A percentile compares a stretch with the other conserved stretches of the same genome.
These are phyloP conservation scores for Dendronephthya gigantea DNA, from an alignment of 64 coral and sea anemone species.

Conservation along the genomic window DNA sequence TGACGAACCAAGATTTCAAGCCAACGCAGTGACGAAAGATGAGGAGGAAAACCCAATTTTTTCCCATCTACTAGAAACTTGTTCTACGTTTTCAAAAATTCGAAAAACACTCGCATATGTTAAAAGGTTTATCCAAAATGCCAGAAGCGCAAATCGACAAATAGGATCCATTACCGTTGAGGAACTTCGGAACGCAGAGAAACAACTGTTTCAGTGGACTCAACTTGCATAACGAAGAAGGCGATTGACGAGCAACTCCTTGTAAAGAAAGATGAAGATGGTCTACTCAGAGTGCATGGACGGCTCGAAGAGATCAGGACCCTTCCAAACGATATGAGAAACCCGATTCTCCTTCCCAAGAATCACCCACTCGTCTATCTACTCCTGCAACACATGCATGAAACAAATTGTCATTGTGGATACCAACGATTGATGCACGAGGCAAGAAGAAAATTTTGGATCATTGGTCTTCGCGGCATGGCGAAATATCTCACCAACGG, in stretches of 20 bases:
- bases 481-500: slow-evolving; percentile 14
- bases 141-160: not conserved
- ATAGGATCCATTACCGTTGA: not conserved
- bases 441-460: slow-evolving; percentile 3
- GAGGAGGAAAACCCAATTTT: not conserved
- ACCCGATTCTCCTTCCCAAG: not conserved
- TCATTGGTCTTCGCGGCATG: not conserved
- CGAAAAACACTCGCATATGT: not conserved
- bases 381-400: not conserved
- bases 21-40: not conserved
- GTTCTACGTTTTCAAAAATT: not conserved
- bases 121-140: not conserved
- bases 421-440: slow-evolving; percentile 10
- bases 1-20: not conserved
- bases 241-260: not conserved
- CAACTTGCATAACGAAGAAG: not conserved
- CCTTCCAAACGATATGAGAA: not conserved
- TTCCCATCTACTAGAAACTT: not conserved
- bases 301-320: slow-evolving; percentile 12
- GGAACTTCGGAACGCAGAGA: slow-evolving; percentile 7
- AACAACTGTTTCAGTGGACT: slow-evolving; percentile 1
- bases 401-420: not conserved
- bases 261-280: not conserved
- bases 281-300: not conserved
- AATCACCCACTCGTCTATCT: not conserved